Conservation (phyloP, 2,797 vertebrate species). For the Chromobotia macracanthus region DNA sequence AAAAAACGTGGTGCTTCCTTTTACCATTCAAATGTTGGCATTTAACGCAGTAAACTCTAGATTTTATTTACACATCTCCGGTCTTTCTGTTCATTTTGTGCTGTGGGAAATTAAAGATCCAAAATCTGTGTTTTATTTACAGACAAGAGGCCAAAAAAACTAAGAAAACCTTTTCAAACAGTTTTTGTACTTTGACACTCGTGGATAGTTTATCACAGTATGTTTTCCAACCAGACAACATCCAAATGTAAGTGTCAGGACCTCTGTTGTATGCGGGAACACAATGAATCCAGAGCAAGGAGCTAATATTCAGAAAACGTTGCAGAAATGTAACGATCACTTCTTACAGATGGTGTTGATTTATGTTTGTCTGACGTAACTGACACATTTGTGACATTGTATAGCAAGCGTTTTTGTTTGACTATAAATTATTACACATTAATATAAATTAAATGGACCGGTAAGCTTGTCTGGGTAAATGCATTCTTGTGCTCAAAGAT, state of each 20-base stretch:
- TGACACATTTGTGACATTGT: constrained; percentile 40
- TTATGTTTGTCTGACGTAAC: constrained; percentile 44
- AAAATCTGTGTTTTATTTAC: constrained; percentile 16
- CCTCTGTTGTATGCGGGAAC: constrained; percentile 55
- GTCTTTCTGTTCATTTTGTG: constrained; percentile 27
- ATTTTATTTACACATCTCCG: constrained; percentile 34
- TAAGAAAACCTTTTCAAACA: background rate
- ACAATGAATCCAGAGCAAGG: constrained; percentile 54
- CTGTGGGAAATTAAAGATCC: constrained; percentile 29
- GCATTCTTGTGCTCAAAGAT: constrained; percentile 50
- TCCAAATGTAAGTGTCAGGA: constrained; percentile 52
- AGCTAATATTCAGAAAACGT: constrained; percentile 52
- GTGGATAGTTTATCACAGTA: constrained; percentile 56
- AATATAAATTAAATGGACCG: constrained; percentile 63
- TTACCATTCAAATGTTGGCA: constrained; percentile 30
- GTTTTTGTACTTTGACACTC: constrained; percentile 36
- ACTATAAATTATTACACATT: constrained; percentile 54
- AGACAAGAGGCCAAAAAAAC: background rate
- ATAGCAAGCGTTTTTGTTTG: constrained; percentile 36
- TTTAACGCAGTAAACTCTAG: constrained; percentile 40
- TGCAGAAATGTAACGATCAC: constrained; percentile 36
- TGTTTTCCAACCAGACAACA: constrained; percentile 52
- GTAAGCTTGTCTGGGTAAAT: constrained; percentile 65
- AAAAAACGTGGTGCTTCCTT: background rate
- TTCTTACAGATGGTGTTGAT: constrained; percentile 42